These are phyloP conservation scores for Chymomyza amoena DNA, from an alignment of 2,888 invertebrate genomes.

Conservation along the genomic window DNA sequence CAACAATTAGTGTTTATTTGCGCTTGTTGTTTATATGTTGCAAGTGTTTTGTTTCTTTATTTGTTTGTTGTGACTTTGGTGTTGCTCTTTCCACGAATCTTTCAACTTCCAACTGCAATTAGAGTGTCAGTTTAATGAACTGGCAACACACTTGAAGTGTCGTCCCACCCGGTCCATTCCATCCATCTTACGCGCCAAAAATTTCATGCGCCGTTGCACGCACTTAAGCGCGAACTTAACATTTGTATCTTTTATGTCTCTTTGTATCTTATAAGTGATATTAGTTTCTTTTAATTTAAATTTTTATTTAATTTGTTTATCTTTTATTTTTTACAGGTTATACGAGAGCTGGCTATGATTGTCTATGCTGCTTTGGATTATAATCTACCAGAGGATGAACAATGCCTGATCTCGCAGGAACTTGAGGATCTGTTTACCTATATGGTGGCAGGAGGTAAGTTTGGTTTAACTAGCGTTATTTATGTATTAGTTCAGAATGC, in stretches of 20 bases:
- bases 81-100: conserved; percentile 57
- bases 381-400: conserved; percentile 91
- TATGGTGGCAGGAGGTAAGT: conserved; percentile 87
- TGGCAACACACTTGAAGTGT: conserved; percentile 38
- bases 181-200: not conserved
- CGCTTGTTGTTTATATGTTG: conserved; percentile 3
- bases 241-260: not conserved
- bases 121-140: conserved; percentile 72
- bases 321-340: conserved; percentile 82
- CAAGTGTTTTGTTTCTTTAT: conserved; percentile 21
- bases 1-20: conserved; percentile 30
- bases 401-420: conserved; percentile 90
- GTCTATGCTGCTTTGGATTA: conserved; percentile 95
- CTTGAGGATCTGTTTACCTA: conserved; percentile 91
- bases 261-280: not conserved
- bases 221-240: conserved; percentile 11
- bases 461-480: not conserved
- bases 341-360: conserved; percentile 89
- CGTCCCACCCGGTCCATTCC: conserved; percentile 6
- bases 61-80: conserved; percentile 35
- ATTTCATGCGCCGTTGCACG: conserved; percentile 4
- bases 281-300: not conserved
- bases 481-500: no score
- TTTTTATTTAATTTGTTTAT: conserved; percentile 3
- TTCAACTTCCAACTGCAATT: conserved; percentile 66